Evolutionary conservation across 2,113 vertebrate genomes (phyloP).

Genomic region (Microtus pennsylvanicus): DNA sequence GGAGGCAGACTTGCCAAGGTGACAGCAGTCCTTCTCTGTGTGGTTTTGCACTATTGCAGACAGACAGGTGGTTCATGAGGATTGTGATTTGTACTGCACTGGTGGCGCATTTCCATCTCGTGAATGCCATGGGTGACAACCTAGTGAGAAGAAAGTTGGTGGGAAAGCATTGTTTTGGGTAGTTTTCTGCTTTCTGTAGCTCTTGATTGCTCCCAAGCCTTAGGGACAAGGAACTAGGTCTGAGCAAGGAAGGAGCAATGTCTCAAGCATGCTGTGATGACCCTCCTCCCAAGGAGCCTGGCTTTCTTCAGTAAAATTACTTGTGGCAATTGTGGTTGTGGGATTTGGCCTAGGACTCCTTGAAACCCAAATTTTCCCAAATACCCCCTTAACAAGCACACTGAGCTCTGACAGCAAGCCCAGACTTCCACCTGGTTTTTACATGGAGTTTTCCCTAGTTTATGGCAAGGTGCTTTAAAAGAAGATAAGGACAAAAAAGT

Average conservation of each 20-base stretch:
- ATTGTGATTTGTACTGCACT: not conserved
- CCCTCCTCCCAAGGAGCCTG: slow-evolving; percentile 68
- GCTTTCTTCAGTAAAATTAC: slow-evolving; percentile 81
- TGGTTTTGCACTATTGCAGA: not conserved
- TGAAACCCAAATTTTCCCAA: slow-evolving; percentile 78
- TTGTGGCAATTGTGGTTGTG: slow-evolving; percentile 81
- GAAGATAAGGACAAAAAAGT: not conserved
- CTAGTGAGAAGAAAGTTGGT: slow-evolving; percentile 45
- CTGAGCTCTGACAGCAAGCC: slow-evolving; percentile 75
- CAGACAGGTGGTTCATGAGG: slow-evolving; percentile 60
- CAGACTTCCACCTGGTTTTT: slow-evolving; percentile 68
- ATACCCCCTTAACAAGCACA: slow-evolving; percentile 73
- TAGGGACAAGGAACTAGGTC: slow-evolving; percentile 72
- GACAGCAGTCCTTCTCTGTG: not conserved
- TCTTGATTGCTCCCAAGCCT: slow-evolving; percentile 71
- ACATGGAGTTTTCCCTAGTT: slow-evolving; percentile 62
- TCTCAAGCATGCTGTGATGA: slow-evolving; percentile 5
- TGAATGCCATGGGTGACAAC: slow-evolving; percentile 17
- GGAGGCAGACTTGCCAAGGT: not conserved
- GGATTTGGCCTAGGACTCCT: slow-evolving; percentile 79
- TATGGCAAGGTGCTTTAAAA: slow-evolving; percentile 65
- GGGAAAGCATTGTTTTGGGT: slow-evolving; percentile 77
- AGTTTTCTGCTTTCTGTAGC: slow-evolving; percentile 72
- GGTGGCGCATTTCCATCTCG: not conserved
- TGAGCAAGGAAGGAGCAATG: slow-evolving; percentile 62